Percentiles rank a stretch among this genome's conserved stretches.
phyloP scores from a whole-genome alignment of 2,888 invertebrate genomes.

The Platynereis dumerilii region DNA sequence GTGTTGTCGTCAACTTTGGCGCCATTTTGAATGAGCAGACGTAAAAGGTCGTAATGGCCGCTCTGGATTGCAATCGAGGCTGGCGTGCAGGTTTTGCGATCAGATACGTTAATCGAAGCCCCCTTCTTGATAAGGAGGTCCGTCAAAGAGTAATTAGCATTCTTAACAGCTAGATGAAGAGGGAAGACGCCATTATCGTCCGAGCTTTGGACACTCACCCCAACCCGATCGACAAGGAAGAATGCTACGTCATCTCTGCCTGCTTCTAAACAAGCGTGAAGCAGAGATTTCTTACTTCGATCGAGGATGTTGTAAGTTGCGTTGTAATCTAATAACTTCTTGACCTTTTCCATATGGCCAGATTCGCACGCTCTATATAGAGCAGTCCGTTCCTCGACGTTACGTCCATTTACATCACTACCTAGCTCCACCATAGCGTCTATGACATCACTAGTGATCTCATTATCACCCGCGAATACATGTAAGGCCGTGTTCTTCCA shows the following conservation, averaged over 20 bases:
- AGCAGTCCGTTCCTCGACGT: constrained; percentile 7
- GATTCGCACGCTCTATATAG: constrained; percentile 12
- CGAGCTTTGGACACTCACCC: background rate
- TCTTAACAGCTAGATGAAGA: constrained; percentile 2
- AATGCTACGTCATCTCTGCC: background rate
- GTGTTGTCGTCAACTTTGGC: background rate
- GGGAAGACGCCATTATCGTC: background rate
- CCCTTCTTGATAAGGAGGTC: background rate
- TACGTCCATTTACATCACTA: constrained; percentile 7
- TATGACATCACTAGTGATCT: background rate
- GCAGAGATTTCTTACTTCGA: background rate
- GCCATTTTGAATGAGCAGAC: background rate
- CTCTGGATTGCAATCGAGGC: background rate
- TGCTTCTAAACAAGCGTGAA: background rate
- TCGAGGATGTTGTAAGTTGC: constrained; percentile 13
- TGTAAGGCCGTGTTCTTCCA: background rate
- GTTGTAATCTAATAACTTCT: constrained; percentile 6
- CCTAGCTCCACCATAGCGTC: background rate
- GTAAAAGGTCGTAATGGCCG: background rate
- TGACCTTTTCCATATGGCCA: constrained; percentile 16
- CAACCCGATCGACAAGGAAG: background rate
- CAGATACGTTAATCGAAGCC: background rate
- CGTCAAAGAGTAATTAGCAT: background rate
- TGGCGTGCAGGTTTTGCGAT: background rate
- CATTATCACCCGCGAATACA: constrained; percentile 2